Evolutionary conservation across 2,113 vertebrate species (phyloP).

Genomic region (Daboia siamensis): DNA sequence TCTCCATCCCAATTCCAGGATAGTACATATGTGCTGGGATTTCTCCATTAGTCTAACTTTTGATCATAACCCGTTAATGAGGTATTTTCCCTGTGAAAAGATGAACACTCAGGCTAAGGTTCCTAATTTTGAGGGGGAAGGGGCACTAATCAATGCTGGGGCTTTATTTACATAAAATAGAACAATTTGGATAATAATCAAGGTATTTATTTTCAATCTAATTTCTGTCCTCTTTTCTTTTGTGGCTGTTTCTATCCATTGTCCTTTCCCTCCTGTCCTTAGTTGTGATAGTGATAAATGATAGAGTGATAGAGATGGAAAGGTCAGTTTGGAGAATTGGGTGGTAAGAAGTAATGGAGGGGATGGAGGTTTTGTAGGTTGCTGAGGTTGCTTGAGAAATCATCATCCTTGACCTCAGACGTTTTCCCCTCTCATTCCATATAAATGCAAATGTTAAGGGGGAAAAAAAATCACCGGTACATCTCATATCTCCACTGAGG

Average conservation of each 20-base stretch:
- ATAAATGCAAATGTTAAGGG: neutral
- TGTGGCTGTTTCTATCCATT: neutral
- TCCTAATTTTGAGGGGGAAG: neutral
- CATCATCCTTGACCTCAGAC: neutral
- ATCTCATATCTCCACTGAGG: neutral
- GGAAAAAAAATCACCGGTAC: neutral
- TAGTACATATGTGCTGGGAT: slow-evolving; percentile 26
- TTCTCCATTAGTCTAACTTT: slow-evolving; percentile 25
- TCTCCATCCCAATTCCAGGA: neutral
- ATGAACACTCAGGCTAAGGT: slow-evolving; percentile 32
- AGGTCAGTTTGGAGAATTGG: neutral
- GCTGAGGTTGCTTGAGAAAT: neutral
- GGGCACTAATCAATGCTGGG: neutral
- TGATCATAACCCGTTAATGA: neutral
- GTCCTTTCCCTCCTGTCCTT: neutral
- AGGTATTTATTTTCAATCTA: neutral
- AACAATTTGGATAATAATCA: neutral
- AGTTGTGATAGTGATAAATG: neutral
- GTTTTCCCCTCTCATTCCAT: neutral
- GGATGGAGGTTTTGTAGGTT: too few species aligned
- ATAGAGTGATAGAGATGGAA: too few species aligned
- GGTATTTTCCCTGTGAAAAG: neutral
- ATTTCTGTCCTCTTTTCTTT: neutral
- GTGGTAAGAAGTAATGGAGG: neutral
- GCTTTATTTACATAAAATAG: neutral